These are phyloP conservation scores for Cantharis nigra DNA, from an alignment of 2,888 invertebrate genomes.

Conservation along the genomic window DNA sequence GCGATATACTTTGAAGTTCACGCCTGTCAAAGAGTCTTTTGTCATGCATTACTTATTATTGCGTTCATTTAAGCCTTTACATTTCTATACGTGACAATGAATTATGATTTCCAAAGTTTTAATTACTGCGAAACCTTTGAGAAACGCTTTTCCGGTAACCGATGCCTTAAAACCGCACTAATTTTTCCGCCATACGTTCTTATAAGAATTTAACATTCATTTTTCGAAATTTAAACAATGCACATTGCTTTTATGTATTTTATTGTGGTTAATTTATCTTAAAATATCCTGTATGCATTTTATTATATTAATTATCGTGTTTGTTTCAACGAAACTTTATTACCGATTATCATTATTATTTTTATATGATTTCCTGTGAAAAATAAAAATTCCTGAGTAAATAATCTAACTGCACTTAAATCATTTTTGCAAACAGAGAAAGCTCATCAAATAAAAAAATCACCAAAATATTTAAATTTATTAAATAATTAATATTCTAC, in stretches of 20 bases:
- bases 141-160: constrained; percentile 15
- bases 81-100: constrained; percentile 52
- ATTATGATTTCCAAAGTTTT: constrained; percentile 55
- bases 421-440: not conserved
- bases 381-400: not conserved
- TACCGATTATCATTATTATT: not conserved
- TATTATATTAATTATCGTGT: too few relatives aligned
- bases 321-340: too few relatives aligned
- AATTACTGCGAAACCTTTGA: constrained; percentile 55
- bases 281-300: not conserved
- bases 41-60: constrained; percentile 57
- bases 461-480: not conserved
- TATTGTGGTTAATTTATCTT: not conserved
- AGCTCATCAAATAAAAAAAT: not conserved
- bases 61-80: constrained; percentile 54
- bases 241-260: not conserved
- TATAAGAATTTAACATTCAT: not conserved
- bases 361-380: not conserved
- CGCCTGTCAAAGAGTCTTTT: constrained; percentile 55
- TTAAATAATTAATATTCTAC: not conserved
- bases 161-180: not conserved
- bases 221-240: not conserved
- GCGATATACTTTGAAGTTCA: constrained; percentile 54
- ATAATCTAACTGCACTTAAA: not conserved
- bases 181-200: not conserved